Evolutionary conservation across 2,113 vertebrate species (phyloP), one percentile per base, ranked within the genome.

Genomic region (Clarias magur): DNA sequence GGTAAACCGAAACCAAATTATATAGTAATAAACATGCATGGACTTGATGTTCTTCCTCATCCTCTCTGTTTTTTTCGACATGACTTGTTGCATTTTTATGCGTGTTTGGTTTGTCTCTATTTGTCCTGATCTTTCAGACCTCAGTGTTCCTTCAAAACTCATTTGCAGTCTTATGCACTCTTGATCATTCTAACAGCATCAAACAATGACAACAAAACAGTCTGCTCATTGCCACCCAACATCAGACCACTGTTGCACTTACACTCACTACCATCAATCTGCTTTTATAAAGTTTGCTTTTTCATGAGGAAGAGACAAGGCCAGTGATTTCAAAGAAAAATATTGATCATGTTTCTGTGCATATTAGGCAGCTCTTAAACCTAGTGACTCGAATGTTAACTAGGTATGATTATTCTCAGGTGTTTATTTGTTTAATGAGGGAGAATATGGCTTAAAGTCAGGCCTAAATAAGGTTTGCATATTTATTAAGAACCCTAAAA

Each of bases 1-100:
- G 98, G 98, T 99, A 94, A 59, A 73, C 63, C 12, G 2, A 30
- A 42, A 79, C 38, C 56, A n/a, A 23, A 3, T 75, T 83, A 12
- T 79, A 10, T 63, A n/a, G 30, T 19, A 15, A 68, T 19, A 82
- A 34, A 73, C 56, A 73, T 21, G 62, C n/a, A 81, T 30, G 12
- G 10, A 80, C n/a, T n/a, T 80, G 48, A 38, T 3, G 38, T 57
- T 13, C 15, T 72, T 17, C 13, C 68, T 73, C 34, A 38, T 38
- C 12, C 7, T 19, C 11, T 62, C 13, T 53, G 21, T 59, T 38
- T 34, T 60, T 57, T 83, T 68, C 17, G n/a, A 3, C 54, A 56
- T 19, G 27, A 59, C n/a, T 23, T 0, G 2, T 60, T 80, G 30
- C 42, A 48, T 53, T 80, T 23, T 25, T 9, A 13, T 19, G 4